Base-by-base conservation (phyloP, 2,113 vertebrate species). In the Salvelinus alpinus region DNA sequence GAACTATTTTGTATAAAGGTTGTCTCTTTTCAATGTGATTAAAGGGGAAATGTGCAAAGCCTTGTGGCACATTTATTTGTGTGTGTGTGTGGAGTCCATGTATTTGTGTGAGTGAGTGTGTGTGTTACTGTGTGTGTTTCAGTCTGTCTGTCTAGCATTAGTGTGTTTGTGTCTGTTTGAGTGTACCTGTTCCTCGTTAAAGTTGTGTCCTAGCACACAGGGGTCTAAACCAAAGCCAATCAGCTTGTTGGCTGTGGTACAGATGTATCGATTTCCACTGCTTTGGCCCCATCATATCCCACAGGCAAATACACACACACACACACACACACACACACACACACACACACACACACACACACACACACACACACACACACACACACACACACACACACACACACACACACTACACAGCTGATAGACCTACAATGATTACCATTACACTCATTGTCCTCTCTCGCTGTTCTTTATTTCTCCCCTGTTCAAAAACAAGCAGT, bases 1-100 rank as follows among this genome's bases (percentile, higher is more conserved):
- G 65, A 84, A 86, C 78, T 78, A 82, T 84, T 87, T 87, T 81
- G 74, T 80, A 79, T 70, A 78, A 81, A 84, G 69, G 75, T 68
- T 80, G 60, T 70, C 48, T 85, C 48, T 47, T 75, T 86, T 74
- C 78, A 79, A 77, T 85, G 59, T 89, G 81, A 88, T 86, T 86
- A 86, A 88, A 89, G 71, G 73, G 38, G 38, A 87, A 75, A 80
- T 79, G 51, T 78, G 74, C 78, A 70, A 70, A 48, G 68, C 68
- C 8, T 14, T 48, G 3, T 70, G 70, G 78, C 64, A 25, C 14
- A 31, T 24, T 71, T 44, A 65, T 51, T 13, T 71, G 65, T 11
- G 62, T 78, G 74, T 24, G 24, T 76, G 34, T 38, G 34, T 8
- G 34, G 34, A 38, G 34, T 38, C 34, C 7, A 38, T 38, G 6